These are phyloP conservation scores for Busseola fusca DNA, from an alignment of 2,888 invertebrate species.

Conservation along the genomic window DNA sequence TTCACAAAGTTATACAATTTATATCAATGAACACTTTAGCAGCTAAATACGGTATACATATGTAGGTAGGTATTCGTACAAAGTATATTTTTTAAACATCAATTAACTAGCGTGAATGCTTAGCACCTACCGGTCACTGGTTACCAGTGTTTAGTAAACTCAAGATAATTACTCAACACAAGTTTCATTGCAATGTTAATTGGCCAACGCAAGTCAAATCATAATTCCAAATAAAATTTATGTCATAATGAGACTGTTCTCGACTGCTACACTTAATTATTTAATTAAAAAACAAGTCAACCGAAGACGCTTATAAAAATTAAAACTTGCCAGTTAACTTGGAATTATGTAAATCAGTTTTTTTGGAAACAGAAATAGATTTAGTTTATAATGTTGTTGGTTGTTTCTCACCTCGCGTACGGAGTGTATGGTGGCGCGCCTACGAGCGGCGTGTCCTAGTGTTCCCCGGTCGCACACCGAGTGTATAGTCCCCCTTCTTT, in stretches of 20 bases:
- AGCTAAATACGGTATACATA: slow-evolving; percentile 6
- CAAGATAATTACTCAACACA: slow-evolving; percentile 41
- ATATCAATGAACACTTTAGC: slow-evolving; percentile 5
- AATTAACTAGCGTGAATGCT: slow-evolving; percentile 25
- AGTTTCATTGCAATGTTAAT: slow-evolving; percentile 50
- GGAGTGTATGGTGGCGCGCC: slow-evolving; percentile 80
- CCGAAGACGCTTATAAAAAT: slow-evolving; percentile 4
- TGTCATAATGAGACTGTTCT: slow-evolving; percentile 47
- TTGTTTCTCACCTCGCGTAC: slow-evolving; percentile 79
- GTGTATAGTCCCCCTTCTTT: slow-evolving; percentile 75
- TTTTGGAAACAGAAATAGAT: neutral
- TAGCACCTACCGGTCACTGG: slow-evolving; percentile 29
- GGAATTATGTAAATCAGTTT: slow-evolving; percentile 41
- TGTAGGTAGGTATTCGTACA: neutral
- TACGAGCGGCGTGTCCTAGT: slow-evolving; percentile 60
- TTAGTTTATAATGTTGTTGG: slow-evolving; percentile 17
- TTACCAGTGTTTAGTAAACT: slow-evolving; percentile 33
- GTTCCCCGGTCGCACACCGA: slow-evolving; percentile 72
- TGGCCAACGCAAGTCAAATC: slow-evolving; percentile 40
- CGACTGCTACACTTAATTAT: slow-evolving; percentile 26
- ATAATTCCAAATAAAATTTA: slow-evolving; percentile 41
- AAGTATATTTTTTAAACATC: slow-evolving; percentile 19
- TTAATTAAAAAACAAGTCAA: slow-evolving; percentile 28
- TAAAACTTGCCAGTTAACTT: slow-evolving; percentile 41
- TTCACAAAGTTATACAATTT: slow-evolving; percentile 5